Conservation (phyloP, 1,140 invertebrate species). For the Epicauta chinensis region DNA sequence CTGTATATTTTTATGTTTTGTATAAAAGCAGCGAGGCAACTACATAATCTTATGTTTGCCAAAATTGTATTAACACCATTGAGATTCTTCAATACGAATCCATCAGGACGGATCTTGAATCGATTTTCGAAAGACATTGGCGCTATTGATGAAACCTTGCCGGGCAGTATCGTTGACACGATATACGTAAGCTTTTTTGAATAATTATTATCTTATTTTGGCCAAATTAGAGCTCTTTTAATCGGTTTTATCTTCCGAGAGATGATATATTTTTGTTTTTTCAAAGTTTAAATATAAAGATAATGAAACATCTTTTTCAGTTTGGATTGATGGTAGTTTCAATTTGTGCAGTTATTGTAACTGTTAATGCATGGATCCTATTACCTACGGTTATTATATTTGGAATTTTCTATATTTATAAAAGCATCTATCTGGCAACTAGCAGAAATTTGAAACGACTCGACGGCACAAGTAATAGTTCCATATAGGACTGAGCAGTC, state of each 20-base stretch:
- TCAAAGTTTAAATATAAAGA: no score
- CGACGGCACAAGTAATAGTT: slow-evolving; percentile 56
- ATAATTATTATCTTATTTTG: slow-evolving; percentile 25
- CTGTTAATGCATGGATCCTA: slow-evolving; percentile 68
- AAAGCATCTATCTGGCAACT: slow-evolving; percentile 69
- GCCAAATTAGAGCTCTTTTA: not conserved
- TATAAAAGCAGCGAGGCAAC: slow-evolving; percentile 64
- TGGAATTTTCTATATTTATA: slow-evolving; percentile 53
- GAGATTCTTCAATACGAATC: slow-evolving; percentile 52
- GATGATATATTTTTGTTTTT: no score
- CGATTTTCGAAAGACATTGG: slow-evolving; percentile 50
- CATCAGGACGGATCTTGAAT: slow-evolving; percentile 47
- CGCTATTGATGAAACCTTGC: slow-evolving; percentile 26
- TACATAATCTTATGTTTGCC: slow-evolving; percentile 61
- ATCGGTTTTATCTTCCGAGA: no score
- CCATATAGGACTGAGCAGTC: no score
- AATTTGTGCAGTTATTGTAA: slow-evolving; percentile 21
- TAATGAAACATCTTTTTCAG: slow-evolving; percentile 21
- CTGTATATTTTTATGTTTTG: slow-evolving; percentile 70
- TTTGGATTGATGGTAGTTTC: slow-evolving; percentile 21
- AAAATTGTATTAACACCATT: slow-evolving; percentile 51
- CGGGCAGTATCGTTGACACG: slow-evolving; percentile 58
- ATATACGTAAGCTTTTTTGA: slow-evolving; percentile 49
- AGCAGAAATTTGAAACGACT: slow-evolving; percentile 64
- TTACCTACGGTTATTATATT: slow-evolving; percentile 61